Base-by-base conservation (phyloP, 2,113 vertebrate genomes). In the Tetraodon nigroviridis region DNA sequence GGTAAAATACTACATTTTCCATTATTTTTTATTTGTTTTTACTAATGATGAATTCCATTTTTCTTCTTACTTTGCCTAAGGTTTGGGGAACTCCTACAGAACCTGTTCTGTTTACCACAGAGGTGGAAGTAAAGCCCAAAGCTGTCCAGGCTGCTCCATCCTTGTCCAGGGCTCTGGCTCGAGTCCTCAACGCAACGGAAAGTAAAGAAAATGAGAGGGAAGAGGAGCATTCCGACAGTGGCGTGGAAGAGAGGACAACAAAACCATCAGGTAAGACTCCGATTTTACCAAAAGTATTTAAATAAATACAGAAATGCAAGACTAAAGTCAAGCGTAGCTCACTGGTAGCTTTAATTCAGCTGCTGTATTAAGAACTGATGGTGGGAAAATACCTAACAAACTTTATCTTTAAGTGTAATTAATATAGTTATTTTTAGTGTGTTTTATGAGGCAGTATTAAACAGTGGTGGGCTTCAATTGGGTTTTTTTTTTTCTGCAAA, bases 171-270 rank as follows among this genome's bases (percentile, higher is more conserved):
- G 90, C 81, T 52, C 80, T 92, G 75, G 84, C 85, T 60, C 84
- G 81, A 51, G 86, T 92, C 47, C 79, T 92, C 44, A 63, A 63
- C 71, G 79, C 82, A 45, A 77, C 72, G 3, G 87, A 90, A 27
- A 76, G 72, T 50, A 89, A 90, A 37, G 87, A 90, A 83, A 90
- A 90, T 61, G 61, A 61, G 7, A 19, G 22, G 0, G 69, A 72
- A 12, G 17, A 51, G 20, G 37, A 65, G 29, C 6, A 56, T 67
- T 44, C 69, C 29, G 44, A 24, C 40, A n/a, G 10, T 57, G 48
- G 19, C 40, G 51, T 24, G 41, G 55, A 20, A 51, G 55, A 55
- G 16, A 15, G 6, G n/a, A 12, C 56, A 11, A 59, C 51, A 42
- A 69, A 45, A 51, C 0, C 46, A 51, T 11, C 59, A 78, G 82